Evolutionary conservation across 2,888 invertebrate species (phyloP), one percentile per base, ranked within the genome.

Genomic region (Muschampia plurimacula): DNA sequence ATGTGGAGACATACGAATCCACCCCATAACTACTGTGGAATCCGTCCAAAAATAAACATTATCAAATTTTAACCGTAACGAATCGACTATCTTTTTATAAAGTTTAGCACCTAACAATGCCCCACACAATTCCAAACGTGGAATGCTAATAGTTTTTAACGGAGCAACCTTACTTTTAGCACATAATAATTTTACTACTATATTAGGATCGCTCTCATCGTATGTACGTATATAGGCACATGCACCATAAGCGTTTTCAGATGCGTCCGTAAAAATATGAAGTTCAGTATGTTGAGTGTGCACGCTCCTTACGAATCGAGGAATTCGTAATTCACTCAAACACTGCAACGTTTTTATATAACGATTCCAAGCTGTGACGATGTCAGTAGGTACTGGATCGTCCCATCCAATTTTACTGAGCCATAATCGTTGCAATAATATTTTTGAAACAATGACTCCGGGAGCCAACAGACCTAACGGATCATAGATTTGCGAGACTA

Each of bases 241-340:
- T 1, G 76, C 67, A 2, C 75, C 74, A 32, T 76, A 75, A 2
- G 77, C 75, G 5, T 32, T 15, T 36, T 70, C 74, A 13, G 72
- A 73, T 1, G 73, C 62, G 9, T 62, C 62, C n/a, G 62, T 62
- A 41, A 62, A 62, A 4, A 62, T 62, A 62, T 62, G 62, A n/a
- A 62, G n/a, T n/a, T 62, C 62, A 62, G 13, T 5, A 28, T n/a
- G 8, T 62, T 15, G n/a, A 41, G 62, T 39, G 13, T 13, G n/a
- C 36, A 3, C 39, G 22, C 39, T 62, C 41, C 9, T 62, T 9
- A 46, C 74, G 59, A 62, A 62, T 13, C 74, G 71, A 6, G 71
- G 74, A 6, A 74, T 66, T 2, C 68, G 70, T 41, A 74, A 22
- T 15, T 55, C 10, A 36, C 63, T 62, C 57, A 74, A 66, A n/a